These are phyloP conservation scores for Armadillidium nasatum DNA, from an alignment of 1,140 invertebrate genomes.

Conservation along the genomic window DNA sequence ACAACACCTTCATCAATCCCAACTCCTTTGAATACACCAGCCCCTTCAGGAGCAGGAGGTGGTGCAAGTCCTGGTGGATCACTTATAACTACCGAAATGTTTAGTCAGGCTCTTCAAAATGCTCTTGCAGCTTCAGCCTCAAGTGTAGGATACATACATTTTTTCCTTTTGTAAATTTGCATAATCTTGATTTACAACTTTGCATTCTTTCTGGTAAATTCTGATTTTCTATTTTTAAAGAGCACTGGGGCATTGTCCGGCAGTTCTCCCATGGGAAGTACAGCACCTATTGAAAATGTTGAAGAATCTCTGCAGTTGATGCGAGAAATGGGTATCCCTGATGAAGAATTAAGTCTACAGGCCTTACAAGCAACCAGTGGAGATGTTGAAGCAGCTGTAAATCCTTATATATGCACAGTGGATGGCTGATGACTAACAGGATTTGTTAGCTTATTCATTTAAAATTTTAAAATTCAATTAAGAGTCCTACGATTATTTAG, in stretches of 20 bases:
- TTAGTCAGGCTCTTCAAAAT: slow-evolving; percentile 14
- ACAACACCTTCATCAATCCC: background rate
- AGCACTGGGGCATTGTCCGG: slow-evolving; percentile 21
- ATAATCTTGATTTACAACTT: slow-evolving; percentile 12
- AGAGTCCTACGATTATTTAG: no score
- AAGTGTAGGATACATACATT: background rate
- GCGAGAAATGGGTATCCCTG: slow-evolving; percentile 54
- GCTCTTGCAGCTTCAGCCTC: slow-evolving; percentile 1
- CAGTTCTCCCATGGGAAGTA: slow-evolving; percentile 6
- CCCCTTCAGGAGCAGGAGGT: background rate
- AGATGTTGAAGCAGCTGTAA: slow-evolving; percentile 53
- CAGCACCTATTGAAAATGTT: slow-evolving; percentile 31
- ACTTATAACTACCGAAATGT: background rate
- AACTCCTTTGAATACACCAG: background rate
- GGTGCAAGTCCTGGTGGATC: background rate
- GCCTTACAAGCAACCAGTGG: slow-evolving; percentile 53
- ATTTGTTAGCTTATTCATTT: no score
- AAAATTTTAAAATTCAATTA: no score
- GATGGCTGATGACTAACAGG: slow-evolving; percentile 41
- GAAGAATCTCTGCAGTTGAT: slow-evolving; percentile 50
- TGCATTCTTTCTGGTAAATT: background rate
- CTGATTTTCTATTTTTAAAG: background rate
- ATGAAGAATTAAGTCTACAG: slow-evolving; percentile 52
- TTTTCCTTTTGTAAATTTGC: background rate
- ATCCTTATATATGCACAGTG: slow-evolving; percentile 52